Base-by-base conservation (phyloP, 2,888 invertebrate genomes). In the Netelia inedita region DNA sequence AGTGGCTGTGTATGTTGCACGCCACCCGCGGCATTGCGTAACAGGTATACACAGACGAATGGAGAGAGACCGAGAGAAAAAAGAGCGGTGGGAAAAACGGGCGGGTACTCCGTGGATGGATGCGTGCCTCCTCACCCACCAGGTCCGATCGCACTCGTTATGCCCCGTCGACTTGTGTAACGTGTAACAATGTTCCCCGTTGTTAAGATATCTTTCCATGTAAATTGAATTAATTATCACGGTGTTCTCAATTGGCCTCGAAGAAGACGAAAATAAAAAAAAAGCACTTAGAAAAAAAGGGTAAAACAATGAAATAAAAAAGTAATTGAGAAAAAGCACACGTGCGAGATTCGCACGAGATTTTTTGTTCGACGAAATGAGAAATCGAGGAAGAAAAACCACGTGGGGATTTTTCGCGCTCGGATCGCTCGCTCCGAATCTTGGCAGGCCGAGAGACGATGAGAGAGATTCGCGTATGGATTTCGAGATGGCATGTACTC, bases 1-100 rank as follows among this genome's bases (percentile, higher is more conserved):
- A 72, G 63, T 79, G 63, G 79, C 76, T 28, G 19, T 69, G 43
- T 43, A 89, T 88, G 88, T 89, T 88, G 88, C 85, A 87, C 85
- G 87, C 85, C 87, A 87, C 82, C 87, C 82, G 74, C 80, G 76
- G 16, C 75, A 88, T 93, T 93, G 91, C 92, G 90, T 92, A 93
- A 93, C 91, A 91, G 91, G 89, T 90, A 90, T 88, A 69, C 55
- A 55, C 78, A 63, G 66, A 43, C 71, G 82, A 19, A 35, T 43
- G 59, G 43, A 43, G 75, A 66, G 35, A 59, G 59, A 57, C 16
- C n/a, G 59, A 50, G 28, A 23, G 23, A 28, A n/a, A n/a, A 28
- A 11, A 14, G 28, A 8, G 9, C 19, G 35, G 85, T 83, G 87
- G 85, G 82, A 85, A 87, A 82, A 71, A 68, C 68, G 59, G 63